A percentile compares a stretch with the other conserved stretches of the same genome.
Conservation (phyloP, 2,113 vertebrate species). For the Platysteira castanea region DNA sequence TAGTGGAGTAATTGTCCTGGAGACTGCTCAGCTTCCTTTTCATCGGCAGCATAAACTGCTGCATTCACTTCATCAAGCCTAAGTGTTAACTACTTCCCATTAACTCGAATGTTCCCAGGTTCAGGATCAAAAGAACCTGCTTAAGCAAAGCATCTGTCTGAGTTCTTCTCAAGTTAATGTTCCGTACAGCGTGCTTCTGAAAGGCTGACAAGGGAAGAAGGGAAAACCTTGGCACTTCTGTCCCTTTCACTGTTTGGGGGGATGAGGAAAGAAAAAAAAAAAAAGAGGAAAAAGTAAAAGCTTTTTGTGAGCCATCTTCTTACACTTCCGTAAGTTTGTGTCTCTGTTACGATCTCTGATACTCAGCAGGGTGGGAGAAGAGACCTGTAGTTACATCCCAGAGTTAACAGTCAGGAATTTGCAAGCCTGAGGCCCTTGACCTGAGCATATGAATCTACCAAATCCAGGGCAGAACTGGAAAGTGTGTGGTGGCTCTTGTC, state of each 20-base stretch:
- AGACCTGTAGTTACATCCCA: not conserved
- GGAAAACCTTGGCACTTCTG: not conserved
- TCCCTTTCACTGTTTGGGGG: not conserved
- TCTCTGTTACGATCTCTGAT: not conserved
- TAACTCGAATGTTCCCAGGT: conserved; percentile 26
- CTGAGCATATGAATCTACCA: not conserved
- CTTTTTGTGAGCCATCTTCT: not conserved
- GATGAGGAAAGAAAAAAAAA: too few relatives aligned
- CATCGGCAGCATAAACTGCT: not conserved
- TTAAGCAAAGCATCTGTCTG: conserved; percentile 11
- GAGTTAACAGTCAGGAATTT: not conserved
- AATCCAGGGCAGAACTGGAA: not conserved
- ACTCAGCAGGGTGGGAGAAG: not conserved
- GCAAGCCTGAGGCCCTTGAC: not conserved
- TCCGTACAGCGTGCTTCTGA: not conserved
- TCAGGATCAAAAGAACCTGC: conserved; percentile 47
- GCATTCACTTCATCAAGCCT: conserved; percentile 12
- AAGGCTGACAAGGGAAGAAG: not conserved
- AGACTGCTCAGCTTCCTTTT: not conserved
- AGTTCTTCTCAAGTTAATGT: conserved; percentile 36
- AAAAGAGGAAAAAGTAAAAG: too few relatives aligned
- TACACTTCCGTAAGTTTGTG: not conserved
- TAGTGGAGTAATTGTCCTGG: not conserved
- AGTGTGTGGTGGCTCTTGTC: not conserved
- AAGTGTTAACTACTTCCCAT: conserved; percentile 42